Conservation (phyloP, 2,797 vertebrate species). For the Pristis pectinata region DNA sequence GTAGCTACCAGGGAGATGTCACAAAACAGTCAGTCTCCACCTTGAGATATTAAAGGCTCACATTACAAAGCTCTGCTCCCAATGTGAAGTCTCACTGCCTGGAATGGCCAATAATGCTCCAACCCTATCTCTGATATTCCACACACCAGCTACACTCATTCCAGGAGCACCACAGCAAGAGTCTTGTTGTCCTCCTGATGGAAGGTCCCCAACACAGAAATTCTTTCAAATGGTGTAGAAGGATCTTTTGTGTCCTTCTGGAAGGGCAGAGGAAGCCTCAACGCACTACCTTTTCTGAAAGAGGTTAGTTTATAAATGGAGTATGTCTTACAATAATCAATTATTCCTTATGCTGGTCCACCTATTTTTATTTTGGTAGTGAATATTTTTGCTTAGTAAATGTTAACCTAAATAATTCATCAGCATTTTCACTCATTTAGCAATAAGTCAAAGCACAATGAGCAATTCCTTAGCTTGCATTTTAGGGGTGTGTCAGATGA, state of each 20-base stretch:
- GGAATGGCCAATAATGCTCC: neutral
- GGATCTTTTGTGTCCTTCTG: neutral
- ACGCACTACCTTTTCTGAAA: neutral
- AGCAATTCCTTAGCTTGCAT: neutral
- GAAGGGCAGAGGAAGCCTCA: neutral
- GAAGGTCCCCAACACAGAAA: neutral
- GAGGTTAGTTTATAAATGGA: neutral
- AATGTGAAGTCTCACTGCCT: neutral
- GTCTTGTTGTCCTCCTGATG: too few species aligned
- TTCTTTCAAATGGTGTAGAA: neutral
- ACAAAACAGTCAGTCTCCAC: too few species aligned
- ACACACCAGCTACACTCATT: too few species aligned
- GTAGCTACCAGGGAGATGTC: too few species aligned
- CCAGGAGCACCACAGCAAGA: too few species aligned
- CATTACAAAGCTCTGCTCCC: neutral
- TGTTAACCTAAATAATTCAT: neutral
- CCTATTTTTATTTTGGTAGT: neutral
- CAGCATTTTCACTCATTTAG: neutral
- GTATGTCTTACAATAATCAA: neutral
- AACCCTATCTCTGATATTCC: too few species aligned
- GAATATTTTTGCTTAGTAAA: neutral
- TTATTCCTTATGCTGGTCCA: neutral
- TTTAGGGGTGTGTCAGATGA: neutral
- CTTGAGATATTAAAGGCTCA: neutral
- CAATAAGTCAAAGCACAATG: neutral